These are phyloP conservation scores for Eupristina koningsbergeri DNA, from an alignment of 1,140 invertebrate genomes.

Conservation along the genomic window DNA sequence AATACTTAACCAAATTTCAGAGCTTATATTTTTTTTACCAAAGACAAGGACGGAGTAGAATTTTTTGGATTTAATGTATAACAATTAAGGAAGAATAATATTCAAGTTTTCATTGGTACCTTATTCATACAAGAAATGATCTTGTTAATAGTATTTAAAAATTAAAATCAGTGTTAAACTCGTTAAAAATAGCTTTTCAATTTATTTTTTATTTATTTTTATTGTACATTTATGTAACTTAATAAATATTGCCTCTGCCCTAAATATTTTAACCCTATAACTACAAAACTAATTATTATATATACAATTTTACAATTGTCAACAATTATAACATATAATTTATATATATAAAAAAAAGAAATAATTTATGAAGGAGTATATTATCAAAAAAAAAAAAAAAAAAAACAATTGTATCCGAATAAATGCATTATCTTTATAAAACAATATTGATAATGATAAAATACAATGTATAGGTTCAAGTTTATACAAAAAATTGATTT, in stretches of 20 bases:
- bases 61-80: neutral
- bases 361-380: slow-evolving; percentile 7
- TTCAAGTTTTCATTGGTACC: neutral
- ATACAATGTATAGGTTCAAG: neutral
- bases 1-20: slow-evolving; percentile 46
- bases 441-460: neutral
- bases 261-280: slow-evolving; percentile 11
- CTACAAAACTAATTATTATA: slow-evolving; percentile 30
- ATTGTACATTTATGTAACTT: slow-evolving; percentile 6
- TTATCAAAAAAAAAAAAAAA: neutral
- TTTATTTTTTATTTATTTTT: slow-evolving; percentile 39
- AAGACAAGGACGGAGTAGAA: slow-evolving; percentile 27
- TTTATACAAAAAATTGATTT: neutral
- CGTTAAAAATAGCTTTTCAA: slow-evolving; percentile 20
- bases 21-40: slow-evolving; percentile 49
- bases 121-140: neutral
- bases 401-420: neutral
- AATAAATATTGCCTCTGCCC: slow-evolving; percentile 39
- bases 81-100: neutral
- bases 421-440: neutral
- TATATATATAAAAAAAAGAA: no score
- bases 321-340: slow-evolving; percentile 2
- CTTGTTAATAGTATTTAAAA: neutral
- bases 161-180: slow-evolving; percentile 11
- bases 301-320: slow-evolving; percentile 42